These are phyloP conservation scores for Pectinophora gossypiella DNA, from an alignment of 1,140 invertebrate species.

Conservation along the genomic window DNA sequence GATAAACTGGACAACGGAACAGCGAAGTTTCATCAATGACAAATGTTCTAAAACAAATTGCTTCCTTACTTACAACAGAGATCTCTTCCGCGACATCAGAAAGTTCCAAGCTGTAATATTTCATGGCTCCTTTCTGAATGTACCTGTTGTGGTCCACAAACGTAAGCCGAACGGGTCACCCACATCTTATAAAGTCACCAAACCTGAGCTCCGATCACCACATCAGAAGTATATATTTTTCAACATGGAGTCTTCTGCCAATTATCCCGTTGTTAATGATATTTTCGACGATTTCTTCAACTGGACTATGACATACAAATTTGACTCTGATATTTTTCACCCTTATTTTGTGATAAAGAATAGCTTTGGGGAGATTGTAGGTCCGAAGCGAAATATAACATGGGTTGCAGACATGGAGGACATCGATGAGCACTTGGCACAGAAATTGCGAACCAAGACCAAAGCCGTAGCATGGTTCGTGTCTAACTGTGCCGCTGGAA, in stretches of 20 bases:
- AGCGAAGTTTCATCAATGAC: slow-evolving; percentile 17
- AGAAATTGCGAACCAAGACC: too few species aligned
- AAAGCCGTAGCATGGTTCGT: too few species aligned
- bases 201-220: slow-evolving; percentile 28
- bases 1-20: too few species aligned
- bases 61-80: slow-evolving; percentile 20
- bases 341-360: slow-evolving; percentile 74
- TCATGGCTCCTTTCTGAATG: too few species aligned
- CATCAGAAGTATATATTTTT: slow-evolving; percentile 64
- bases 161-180: too few species aligned
- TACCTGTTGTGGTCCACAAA: too few species aligned
- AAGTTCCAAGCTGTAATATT: too few species aligned
- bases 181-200: too few species aligned
- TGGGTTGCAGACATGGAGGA: too few species aligned
- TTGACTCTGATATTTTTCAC: slow-evolving; percentile 74
- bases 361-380: slow-evolving; percentile 60
- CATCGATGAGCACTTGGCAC: too few species aligned
- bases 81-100: slow-evolving; percentile 33
- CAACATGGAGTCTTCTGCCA: slow-evolving; percentile 53
- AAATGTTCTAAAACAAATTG: slow-evolving; percentile 23
- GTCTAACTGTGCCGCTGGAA: too few species aligned
- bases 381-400: slow-evolving; percentile 80
- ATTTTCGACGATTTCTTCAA: slow-evolving; percentile 70
- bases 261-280: slow-evolving; percentile 31
- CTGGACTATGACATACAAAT: slow-evolving; percentile 79